Percentiles rank a stretch among this genome's conserved stretches.
phyloP scores from a whole-genome alignment of 1,140 invertebrate species.

The Druon quercuslanigerum region DNA sequence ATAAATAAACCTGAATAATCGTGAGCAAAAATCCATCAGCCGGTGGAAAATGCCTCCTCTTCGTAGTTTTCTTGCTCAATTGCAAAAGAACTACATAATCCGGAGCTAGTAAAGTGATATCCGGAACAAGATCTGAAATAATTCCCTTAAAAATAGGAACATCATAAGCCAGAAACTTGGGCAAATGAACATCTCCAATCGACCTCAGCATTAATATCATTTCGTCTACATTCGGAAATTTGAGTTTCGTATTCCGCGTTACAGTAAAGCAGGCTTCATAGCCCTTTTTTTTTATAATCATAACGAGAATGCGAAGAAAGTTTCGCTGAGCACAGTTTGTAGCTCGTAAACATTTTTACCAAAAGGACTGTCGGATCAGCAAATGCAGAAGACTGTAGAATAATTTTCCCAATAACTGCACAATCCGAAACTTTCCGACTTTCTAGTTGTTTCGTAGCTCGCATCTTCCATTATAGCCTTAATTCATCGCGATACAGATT shows the following conservation, averaged over 20 bases:
- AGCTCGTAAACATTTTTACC: conserved; percentile 92
- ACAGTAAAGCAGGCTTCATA: conserved; percentile 89
- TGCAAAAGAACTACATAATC: conserved; percentile 83
- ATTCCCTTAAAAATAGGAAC: conserved; percentile 94
- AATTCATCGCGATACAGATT: conserved; percentile 96
- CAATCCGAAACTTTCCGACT: conserved; percentile 96
- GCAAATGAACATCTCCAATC: conserved; percentile 94
- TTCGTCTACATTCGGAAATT: conserved; percentile 88
- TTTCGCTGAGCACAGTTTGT: conserved; percentile 92
- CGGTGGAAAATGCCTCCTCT: conserved; percentile 84
- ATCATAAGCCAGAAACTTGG: conserved; percentile 93
- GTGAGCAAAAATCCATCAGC: conserved; percentile 83
- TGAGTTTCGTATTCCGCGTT: conserved; percentile 90
- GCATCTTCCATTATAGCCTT: conserved; percentile 90
- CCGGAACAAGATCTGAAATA: conserved; percentile 93
- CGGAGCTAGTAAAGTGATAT: conserved; percentile 82
- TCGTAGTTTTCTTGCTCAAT: conserved; percentile 75
- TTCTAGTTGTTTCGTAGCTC: conserved; percentile 94
- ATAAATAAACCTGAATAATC: conserved; percentile 85
- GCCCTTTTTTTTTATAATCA: conserved; percentile 92
- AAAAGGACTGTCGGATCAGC: conserved; percentile 86
- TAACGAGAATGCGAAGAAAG: conserved; percentile 92
- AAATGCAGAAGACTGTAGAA: conserved; percentile 93
- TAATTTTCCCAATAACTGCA: conserved; percentile 93
- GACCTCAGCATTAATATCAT: conserved; percentile 87